These are phyloP conservation scores for Netelia virgata DNA, from an alignment of 2,888 invertebrate species.

Conservation along the genomic window DNA sequence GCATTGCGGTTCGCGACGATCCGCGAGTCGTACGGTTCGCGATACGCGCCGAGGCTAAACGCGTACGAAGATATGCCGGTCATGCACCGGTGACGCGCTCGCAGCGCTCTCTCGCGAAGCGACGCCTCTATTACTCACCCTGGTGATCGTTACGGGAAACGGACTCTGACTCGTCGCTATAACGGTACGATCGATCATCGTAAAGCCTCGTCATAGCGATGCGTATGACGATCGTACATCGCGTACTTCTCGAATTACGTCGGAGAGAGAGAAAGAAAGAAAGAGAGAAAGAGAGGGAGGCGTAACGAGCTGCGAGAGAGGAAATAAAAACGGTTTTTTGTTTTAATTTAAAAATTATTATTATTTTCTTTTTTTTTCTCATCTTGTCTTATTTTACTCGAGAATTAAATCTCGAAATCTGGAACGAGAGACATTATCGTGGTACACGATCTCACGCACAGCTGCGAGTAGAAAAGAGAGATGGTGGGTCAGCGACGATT, in stretches of 20 bases:
- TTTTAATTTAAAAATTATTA: too few species aligned
- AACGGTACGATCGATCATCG: background rate
- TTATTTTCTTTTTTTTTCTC: background rate
- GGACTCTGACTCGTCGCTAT: background rate
- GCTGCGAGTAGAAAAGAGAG: slow-evolving; percentile 15
- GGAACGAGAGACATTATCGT: background rate
- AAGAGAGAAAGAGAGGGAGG: too few species aligned
- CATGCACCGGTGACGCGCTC: slow-evolving; percentile 28
- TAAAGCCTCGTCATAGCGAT: background rate
- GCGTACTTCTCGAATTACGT: background rate
- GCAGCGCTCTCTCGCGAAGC: background rate
- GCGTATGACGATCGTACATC: background rate
- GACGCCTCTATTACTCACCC: background rate
- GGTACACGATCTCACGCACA: background rate
- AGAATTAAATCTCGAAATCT: background rate
- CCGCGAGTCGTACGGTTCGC: background rate
- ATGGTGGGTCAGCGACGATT: slow-evolving; percentile 36
- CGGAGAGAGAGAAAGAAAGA: too few species aligned
- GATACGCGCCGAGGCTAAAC: background rate
- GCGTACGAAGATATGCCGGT: slow-evolving; percentile 34
- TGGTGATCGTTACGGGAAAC: background rate
- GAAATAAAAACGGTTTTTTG: background rate
- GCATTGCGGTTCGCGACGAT: background rate
- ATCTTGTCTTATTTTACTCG: background rate
- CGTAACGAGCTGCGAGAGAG: background rate